Percentiles rank a stretch among this genome's conserved stretches.
phyloP scores from a whole-genome alignment of 2,797 vertebrate genomes.

The Gymnothorax reevesii region DNA sequence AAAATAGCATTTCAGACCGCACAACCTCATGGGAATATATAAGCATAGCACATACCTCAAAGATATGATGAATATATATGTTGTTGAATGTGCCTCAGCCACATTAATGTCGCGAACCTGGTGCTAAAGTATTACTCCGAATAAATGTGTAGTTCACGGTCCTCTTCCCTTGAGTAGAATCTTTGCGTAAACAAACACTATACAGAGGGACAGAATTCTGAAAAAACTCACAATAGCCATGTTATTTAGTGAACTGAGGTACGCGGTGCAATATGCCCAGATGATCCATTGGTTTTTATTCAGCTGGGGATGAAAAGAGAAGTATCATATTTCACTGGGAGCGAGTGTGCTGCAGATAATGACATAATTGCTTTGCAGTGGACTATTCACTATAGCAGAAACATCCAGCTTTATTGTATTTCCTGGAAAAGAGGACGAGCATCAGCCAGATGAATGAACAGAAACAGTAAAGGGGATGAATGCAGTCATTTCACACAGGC shows the following conservation, averaged over 20 bases:
- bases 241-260: background rate
- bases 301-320: background rate
- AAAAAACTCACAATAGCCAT: background rate
- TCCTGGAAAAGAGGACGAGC: background rate
- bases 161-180: background rate
- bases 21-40: background rate
- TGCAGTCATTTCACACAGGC: background rate
- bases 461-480: background rate
- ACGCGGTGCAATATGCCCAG: background rate
- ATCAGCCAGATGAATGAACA: background rate
- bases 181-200: background rate
- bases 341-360: background rate
- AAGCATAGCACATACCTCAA: background rate
- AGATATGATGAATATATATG: background rate
- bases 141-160: background rate
- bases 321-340: background rate
- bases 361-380: background rate
- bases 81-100: background rate
- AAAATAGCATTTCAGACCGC: background rate
- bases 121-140: background rate
- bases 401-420: background rate
- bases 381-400: background rate
- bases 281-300: background rate
- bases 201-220: background rate
- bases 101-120: background rate